These are phyloP conservation scores for Drosophila virilis DNA, from an alignment of 1,140 invertebrate genomes.

Conservation along the genomic window DNA sequence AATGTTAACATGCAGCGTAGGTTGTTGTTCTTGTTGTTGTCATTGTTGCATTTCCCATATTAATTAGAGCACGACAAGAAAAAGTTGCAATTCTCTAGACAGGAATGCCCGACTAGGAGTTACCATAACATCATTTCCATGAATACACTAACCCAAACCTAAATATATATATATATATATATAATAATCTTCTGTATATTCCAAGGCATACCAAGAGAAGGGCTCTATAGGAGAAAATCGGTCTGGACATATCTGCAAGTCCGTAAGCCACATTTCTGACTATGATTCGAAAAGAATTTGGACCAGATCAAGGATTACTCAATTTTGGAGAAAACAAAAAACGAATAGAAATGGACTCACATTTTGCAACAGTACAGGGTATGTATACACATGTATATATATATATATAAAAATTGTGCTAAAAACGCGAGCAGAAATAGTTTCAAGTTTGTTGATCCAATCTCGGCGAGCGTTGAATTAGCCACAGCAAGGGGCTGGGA, in stretches of 20 bases:
- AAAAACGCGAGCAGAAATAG: conserved; percentile 52
- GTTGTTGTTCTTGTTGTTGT: conserved; percentile 18
- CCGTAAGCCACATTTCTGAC: no score
- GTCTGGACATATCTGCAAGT: no score
- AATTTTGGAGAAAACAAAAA: no score
- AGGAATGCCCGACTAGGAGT: not conserved
- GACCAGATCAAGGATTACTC: no score
- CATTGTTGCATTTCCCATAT: conserved; percentile 58
- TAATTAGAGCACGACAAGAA: conserved; percentile 61
- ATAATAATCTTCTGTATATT: no score
- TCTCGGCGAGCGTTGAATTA: conserved; percentile 27
- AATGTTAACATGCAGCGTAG: conserved; percentile 50
- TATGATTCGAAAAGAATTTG: no score
- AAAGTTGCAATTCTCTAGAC: not conserved
- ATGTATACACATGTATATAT: not conserved
- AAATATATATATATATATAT: no score
- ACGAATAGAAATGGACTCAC: not conserved
- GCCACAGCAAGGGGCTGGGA: not conserved
- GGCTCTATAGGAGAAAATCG: no score
- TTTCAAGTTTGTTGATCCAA: conserved; percentile 69
- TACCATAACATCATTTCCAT: no score
- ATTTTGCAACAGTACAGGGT: not conserved
- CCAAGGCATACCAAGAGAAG: no score
- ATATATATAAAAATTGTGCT: conserved; percentile 28
- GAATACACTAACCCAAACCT: no score